A percentile compares a stretch with the other conserved stretches of the same genome.
These are phyloP conservation scores for Gonocerus acuteangulatus DNA, from an alignment of 2,888 invertebrate species.

Conservation along the genomic window DNA sequence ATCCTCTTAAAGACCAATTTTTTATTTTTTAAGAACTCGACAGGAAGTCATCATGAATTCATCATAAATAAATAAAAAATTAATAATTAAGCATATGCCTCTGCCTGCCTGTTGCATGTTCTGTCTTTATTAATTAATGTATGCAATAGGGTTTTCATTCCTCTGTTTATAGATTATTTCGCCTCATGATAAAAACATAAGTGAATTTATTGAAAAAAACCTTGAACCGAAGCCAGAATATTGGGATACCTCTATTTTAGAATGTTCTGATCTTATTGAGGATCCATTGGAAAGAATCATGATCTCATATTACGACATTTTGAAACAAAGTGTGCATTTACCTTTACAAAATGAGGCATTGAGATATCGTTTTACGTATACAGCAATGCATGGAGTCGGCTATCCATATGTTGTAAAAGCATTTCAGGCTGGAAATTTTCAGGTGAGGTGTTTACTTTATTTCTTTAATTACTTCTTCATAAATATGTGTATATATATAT, in stretches of 20 bases:
- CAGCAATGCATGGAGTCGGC: constrained; percentile 98
- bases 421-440: constrained; percentile 65
- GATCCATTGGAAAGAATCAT: constrained; percentile 67
- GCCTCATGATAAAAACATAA: constrained; percentile 83
- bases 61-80: too few relatives aligned
- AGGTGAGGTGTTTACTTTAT: constrained; percentile 50
- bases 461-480: too few relatives aligned
- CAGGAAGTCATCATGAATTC: too few relatives aligned
- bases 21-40: too few relatives aligned
- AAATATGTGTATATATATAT: too few relatives aligned
- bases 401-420: constrained; percentile 66
- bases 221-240: constrained; percentile 67
- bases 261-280: constrained; percentile 41
- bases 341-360: constrained; percentile 52
- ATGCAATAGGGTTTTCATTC: too few relatives aligned
- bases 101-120: too few relatives aligned
- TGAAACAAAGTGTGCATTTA: constrained; percentile 51
- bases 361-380: constrained; percentile 69
- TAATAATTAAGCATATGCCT: too few relatives aligned
- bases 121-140: too few relatives aligned
- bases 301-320: constrained; percentile 54
- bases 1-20: too few relatives aligned
- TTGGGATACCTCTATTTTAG: constrained; percentile 57
- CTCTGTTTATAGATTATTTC: constrained; percentile 67
- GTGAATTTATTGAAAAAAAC: constrained; percentile 66